Evolutionary conservation across 2,797 vertebrate genomes (phyloP), one percentile per base, ranked within the genome.

Genomic region (Oreortyx pictus): DNA sequence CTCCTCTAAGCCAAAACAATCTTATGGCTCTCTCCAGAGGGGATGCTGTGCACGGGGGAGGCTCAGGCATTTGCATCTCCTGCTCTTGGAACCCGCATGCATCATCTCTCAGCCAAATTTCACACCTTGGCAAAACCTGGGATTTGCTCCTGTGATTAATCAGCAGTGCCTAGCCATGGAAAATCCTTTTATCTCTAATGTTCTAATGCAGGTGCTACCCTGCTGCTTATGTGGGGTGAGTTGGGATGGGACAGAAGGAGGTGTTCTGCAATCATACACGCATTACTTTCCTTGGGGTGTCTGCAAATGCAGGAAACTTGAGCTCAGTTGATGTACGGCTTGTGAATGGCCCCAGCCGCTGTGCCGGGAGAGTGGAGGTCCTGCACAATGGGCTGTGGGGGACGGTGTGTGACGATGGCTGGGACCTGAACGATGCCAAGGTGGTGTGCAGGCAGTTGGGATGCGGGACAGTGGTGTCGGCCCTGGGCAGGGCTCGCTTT

Each of bases 361-460:
- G 97, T 64, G 89, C 94, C 2, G 97, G 97, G 12, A 94, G 95
- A 2, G 91, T 97, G n/a, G 97, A 97, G 50, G 75, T 97, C 29
- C 67, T 89, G 52, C 62, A 91, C 64, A 74, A 88, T 54, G 88
- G 82, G 3, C 13, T 57, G 64, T 97, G 97, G 97, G 97, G 96
- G 24, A 97, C 96, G 0, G 91, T 97, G 73, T 97, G 97, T 1
- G 96, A 97, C 0, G 86, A 93, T 35, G 72, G 90, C 10, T 97
- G 97, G 97, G 96, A 97, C 85, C 70, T 97, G 61, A 96, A 90
- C 0, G 97, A 97, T 46, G 97, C 96, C 1, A 91, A 95, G 14
- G 97, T 97, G 2, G 96, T 97, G 35, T 97, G 97, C 93, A 76
- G 82, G 22, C 96, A 97, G 81, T 92, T 97, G 80, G 50, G 84